Percentiles rank a stretch among this genome's conserved stretches.
phyloP scores from a whole-genome alignment of 2,797 vertebrate genomes.

The Bradypus variegatus region DNA sequence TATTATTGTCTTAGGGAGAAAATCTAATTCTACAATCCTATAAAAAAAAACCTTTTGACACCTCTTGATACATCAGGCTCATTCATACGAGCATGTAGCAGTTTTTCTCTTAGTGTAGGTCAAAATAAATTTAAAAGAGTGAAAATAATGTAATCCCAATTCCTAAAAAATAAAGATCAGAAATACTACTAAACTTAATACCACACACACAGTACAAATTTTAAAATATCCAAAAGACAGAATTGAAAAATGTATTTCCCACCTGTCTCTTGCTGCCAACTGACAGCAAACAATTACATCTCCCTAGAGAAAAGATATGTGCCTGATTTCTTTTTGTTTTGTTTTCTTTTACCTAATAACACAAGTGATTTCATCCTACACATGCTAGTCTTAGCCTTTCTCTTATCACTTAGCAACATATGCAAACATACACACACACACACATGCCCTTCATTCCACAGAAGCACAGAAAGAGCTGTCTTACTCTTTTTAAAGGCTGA shows the following conservation, averaged over 20 bases:
- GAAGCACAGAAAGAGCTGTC: neutral
- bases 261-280: neutral
- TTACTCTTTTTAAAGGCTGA: neutral
- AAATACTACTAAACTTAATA: neutral
- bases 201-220: neutral
- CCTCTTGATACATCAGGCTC: neutral
- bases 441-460: neutral
- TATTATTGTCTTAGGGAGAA: neutral
- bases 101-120: neutral
- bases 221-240: neutral
- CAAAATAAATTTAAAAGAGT: neutral
- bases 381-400: neutral
- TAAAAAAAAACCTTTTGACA: neutral
- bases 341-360: neutral
- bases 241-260: neutral
- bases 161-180: neutral
- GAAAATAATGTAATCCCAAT: neutral
- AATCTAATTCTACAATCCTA: neutral
- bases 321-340: neutral
- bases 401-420: neutral
- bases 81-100: neutral
- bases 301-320: neutral
- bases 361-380: neutral
- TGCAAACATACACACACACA: neutral
- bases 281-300: neutral